A percentile compares a stretch with the other conserved stretches of the same genome.
Conservation (phyloP, 2,797 vertebrate species). For the Peromyscus eremicus region DNA sequence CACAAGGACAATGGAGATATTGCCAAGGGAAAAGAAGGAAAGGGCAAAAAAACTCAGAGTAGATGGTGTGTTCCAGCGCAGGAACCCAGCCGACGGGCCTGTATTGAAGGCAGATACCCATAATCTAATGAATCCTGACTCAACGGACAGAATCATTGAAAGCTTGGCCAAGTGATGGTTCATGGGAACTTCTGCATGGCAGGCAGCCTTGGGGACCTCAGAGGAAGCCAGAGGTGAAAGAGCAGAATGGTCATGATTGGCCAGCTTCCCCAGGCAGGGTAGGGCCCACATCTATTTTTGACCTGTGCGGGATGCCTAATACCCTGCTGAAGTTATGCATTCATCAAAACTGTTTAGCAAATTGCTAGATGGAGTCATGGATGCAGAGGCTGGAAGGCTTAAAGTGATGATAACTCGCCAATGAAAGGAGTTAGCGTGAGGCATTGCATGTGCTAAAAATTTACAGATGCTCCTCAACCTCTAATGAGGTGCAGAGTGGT, state of each 20-base stretch:
- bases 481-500: neutral
- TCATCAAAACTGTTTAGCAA: neutral
- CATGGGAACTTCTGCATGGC: neutral
- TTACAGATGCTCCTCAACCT: neutral
- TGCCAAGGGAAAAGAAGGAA: neutral
- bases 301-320: neutral
- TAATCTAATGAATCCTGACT: neutral
- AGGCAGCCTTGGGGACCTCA: neutral
- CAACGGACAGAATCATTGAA: neutral
- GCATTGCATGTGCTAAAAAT: neutral
- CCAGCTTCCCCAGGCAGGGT: neutral
- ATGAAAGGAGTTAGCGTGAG: neutral
- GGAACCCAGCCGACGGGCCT: neutral
- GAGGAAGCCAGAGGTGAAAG: neutral
- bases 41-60: neutral
- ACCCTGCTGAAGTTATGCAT: neutral
- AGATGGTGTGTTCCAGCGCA: neutral
- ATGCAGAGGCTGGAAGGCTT: neutral
- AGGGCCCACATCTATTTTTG: neutral
- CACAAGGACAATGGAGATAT: neutral
- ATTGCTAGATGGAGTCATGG: neutral
- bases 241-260: neutral
- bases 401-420: neutral
- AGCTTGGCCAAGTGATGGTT: neutral
- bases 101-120: neutral